phyloP scores from a whole-genome alignment of 2,888 invertebrate genomes.

The Leucoptera coffeella region DNA sequence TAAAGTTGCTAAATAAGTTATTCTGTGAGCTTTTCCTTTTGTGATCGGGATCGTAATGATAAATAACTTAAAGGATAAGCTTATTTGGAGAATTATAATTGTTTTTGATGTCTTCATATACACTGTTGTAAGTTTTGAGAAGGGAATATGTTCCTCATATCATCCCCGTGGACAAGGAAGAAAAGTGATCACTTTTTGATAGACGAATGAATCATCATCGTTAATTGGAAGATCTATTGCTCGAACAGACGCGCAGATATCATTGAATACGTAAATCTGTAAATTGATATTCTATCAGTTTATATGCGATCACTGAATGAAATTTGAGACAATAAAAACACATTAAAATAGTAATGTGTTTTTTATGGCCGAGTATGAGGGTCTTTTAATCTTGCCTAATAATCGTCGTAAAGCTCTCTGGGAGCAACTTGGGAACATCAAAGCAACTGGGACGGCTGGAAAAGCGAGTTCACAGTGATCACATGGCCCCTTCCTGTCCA shows the following conservation, averaged over 20 bases:
- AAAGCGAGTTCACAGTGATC: no score
- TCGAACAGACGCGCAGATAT: no score
- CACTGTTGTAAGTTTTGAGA: no score
- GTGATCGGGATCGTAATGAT: constrained; percentile 47
- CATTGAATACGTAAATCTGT: no score
- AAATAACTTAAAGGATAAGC: constrained; percentile 45
- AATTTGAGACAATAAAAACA: no score
- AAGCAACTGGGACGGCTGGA: constrained; percentile 1
- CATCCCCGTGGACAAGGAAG: no score
- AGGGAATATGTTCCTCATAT: no score
- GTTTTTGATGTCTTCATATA: constrained; percentile 53
- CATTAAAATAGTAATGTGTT: background rate
- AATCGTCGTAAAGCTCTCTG: constrained; percentile 2
- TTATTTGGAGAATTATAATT: constrained; percentile 44
- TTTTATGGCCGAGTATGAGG: constrained; percentile 2
- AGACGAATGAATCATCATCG: background rate
- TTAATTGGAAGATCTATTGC: no score
- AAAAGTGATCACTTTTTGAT: background rate
- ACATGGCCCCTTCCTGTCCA: no score
- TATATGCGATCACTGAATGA: no score
- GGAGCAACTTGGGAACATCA: constrained; percentile 1
- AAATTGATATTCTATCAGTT: no score
- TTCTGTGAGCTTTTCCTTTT: constrained; percentile 39
- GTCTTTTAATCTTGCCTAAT: constrained; percentile 2
- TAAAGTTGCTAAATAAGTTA: constrained; percentile 36